Evolutionary conservation across 2,888 invertebrate species (phyloP), one percentile per base, ranked within the genome.

Genomic region (Aphodius sticticus): DNA sequence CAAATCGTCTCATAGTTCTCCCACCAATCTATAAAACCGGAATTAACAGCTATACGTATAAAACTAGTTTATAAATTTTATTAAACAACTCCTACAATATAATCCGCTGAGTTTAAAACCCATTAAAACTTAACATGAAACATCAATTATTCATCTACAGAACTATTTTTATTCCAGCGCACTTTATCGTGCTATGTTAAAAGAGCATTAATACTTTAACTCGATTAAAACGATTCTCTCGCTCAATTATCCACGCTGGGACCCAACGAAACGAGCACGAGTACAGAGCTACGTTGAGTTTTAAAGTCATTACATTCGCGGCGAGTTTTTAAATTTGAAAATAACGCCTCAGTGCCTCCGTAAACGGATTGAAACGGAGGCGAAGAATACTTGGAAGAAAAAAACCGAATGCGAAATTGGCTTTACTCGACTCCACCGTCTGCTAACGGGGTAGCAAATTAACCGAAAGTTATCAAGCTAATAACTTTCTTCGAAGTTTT

Each of bases 221-320:
- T 1, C 53, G 53, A 53, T 53, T 53, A 53, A 53, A 53, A 53
- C 53, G 53, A 53, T 53, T 53, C 53, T 53, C 53, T 53, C 53
- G 53, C 9, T 53, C 53, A 53, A 53, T 53, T 53, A 53, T 53
- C 53, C 53, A 53, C 53, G 12, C 12, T 53, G 53, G 12, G 12
- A 53, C 1, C 9, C 53, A 5, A 53, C 53, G 53, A 12, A 53
- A 53, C 53, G 53, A 12, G 53, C 53, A 12, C 53, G 12, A 53
- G 7, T 12, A 12, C 12, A 5, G 53, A 2, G 53, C 53, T 9
- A 53, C 53, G 53, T 7, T 53, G 53, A 53, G 53, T 53, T 53
- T 53, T 53, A 53, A 53, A 53, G 53, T 53, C 53, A 53, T 53
- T 53, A 53, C 53, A 53, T 53, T 53, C 53, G 53, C 53, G 53